Evolutionary conservation across 2,113 vertebrate species (phyloP), one percentile per base, ranked within the genome.

Genomic region (Eidolon helvum): DNA sequence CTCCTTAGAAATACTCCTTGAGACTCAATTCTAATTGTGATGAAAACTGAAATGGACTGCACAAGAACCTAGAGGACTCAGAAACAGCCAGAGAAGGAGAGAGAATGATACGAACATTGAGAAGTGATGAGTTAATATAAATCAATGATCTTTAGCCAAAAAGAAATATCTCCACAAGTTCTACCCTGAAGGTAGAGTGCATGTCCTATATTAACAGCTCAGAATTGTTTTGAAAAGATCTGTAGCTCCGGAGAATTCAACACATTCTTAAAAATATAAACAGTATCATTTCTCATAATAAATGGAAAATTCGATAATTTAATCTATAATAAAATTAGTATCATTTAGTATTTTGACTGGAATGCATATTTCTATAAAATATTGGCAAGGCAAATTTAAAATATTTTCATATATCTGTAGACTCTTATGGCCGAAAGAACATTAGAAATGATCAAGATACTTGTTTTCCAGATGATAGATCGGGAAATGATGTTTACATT

Each of bases 401-500:
- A 43, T 12, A 75, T 80, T 87, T 95, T 90, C 15, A 45, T 28
- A 2, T 78, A 53, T 79, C 12, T 33, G 10, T 10, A 74, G 21
- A 30, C 5, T 74, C 24, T 38, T 94, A 21, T 4, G 3, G 30
- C 4, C 61, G 38, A 84, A 55, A 66, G 7, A 18, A 11, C 15
- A 48, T 71, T 38, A 43, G 24, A 91, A 28, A 93, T 71, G 15
- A 57, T 83, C 30, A 87, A 89, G 10, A 11, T 93, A n/a, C 75
- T 80, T 63, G 24, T 43, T 84, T 97, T 87, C 71, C n/a, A 94
- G 82, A 86, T 82, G 85, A 72, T 24, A 2, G 43, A 26, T 74
- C 43, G 68, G 66, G 33, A 91, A 92, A 95, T 71, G 28, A 79
- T 65, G 55, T 94, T 90, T 78, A 78, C 28, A 71, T 28, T 95